Percentiles rank a stretch among this genome's conserved stretches.
These are phyloP conservation scores for Dromococcyx pavoninus DNA, from an alignment of 2,797 vertebrate species.

Conservation along the genomic window DNA sequence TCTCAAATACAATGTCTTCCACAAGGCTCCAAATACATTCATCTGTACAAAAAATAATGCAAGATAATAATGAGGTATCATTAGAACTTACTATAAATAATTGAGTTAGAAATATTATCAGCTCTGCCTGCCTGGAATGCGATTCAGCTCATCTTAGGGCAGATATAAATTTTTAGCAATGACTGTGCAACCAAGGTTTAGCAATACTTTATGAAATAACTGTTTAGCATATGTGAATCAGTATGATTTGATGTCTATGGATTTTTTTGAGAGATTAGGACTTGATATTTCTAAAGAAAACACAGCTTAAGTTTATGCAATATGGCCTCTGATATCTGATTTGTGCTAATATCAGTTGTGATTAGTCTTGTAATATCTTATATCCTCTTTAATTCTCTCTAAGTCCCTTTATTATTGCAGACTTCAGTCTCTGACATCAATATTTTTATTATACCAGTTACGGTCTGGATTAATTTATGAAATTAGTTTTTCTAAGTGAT, in stretches of 20 bases:
- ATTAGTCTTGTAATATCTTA: not conserved
- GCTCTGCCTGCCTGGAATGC: not conserved
- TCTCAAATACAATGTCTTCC: not conserved
- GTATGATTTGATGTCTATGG: not conserved
- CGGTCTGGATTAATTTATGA: not conserved
- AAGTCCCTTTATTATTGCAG: not conserved
- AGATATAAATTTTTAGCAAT: not conserved
- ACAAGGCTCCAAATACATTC: not conserved
- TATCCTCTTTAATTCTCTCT: not conserved
- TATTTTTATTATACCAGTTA: not conserved
- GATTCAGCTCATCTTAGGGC: not conserved
- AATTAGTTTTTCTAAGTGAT: not conserved
- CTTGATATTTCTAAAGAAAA: not conserved
- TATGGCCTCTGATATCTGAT: not conserved
- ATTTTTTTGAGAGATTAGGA: not conserved
- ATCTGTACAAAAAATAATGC: not conserved
- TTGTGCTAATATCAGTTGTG: not conserved
- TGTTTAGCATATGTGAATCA: not conserved
- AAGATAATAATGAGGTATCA: not conserved
- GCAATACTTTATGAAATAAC: not conserved
- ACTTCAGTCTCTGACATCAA: not conserved
- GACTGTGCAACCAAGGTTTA: not conserved
- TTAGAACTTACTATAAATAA: not conserved
- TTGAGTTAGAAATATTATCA: not conserved
- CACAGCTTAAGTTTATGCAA: not conserved